phyloP scores from a whole-genome alignment of 2,797 vertebrate genomes.

The Presbytis comata region DNA sequence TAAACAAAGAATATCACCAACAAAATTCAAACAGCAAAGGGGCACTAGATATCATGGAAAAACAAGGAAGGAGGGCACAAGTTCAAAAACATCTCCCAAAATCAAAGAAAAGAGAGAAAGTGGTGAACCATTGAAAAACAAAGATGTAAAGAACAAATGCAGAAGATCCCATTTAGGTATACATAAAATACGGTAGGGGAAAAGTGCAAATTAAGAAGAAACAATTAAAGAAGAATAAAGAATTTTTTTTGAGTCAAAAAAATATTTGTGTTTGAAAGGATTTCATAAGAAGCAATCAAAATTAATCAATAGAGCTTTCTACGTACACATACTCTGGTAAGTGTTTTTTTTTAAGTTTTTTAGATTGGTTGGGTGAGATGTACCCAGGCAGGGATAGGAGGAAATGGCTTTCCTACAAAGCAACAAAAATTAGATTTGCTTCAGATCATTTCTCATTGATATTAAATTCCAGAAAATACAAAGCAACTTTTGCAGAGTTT shows the following conservation, averaged over 20 bases:
- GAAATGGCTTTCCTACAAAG: neutral
- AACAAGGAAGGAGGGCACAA: neutral
- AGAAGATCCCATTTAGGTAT: neutral
- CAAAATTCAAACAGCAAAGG: neutral
- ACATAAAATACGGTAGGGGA: neutral
- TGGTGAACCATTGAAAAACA: neutral
- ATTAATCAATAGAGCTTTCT: neutral
- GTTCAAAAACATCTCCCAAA: neutral
- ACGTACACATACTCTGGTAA: neutral
- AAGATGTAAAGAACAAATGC: neutral
- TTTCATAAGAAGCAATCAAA: neutral
- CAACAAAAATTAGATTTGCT: neutral
- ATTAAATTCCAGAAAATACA: neutral
- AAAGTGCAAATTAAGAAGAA: neutral
- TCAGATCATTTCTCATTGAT: conserved; percentile 10
- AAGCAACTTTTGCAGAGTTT: neutral
- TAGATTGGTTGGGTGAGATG: no score
- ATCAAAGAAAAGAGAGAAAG: neutral
- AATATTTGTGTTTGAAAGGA: neutral
- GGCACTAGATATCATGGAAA: neutral
- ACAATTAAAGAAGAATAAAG: neutral
- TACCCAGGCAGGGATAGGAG: neutral
- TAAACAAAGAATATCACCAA: neutral
- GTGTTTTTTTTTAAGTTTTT: neutral
- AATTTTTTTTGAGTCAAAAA: neutral